Conservation (phyloP, 2,888 invertebrate genomes). For the Chloromyia formosa region DNA sequence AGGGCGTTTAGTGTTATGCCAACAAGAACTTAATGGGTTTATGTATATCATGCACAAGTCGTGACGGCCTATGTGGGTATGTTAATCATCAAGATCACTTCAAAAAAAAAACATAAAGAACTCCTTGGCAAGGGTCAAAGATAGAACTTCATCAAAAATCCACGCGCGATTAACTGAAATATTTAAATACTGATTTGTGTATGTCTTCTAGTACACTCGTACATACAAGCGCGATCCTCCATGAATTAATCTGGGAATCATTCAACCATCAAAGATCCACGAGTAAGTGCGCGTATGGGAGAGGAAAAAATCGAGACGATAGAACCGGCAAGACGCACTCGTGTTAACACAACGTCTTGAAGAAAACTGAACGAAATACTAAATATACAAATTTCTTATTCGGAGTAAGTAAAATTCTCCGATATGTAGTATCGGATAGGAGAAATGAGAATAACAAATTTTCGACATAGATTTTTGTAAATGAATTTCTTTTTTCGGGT, state of each 20-base stretch:
- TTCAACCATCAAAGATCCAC: background rate
- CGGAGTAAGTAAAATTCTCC: background rate
- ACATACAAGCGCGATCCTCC: too few relatives aligned
- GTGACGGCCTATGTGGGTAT: conserved; percentile 1
- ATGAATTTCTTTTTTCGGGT: conserved; percentile 26
- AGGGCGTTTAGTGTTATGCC: background rate
- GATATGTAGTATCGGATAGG: background rate
- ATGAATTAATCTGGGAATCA: background rate
- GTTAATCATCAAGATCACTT: background rate
- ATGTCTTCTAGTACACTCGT: too few relatives aligned
- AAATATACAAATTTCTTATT: conserved; percentile 18
- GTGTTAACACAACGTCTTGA: conserved; percentile 19
- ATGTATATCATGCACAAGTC: too few relatives aligned
- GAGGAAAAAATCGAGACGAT: background rate
- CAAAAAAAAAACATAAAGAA: background rate
- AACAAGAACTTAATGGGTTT: too few relatives aligned
- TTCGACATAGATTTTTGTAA: conserved; percentile 24
- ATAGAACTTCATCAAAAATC: background rate
- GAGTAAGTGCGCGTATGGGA: background rate
- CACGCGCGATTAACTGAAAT: background rate
- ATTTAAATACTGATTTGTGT: too few relatives aligned
- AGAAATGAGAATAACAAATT: conserved; percentile 25
- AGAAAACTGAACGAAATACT: conserved; percentile 21
- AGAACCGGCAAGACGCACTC: conserved; percentile 16
- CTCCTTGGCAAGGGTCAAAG: background rate